Evolutionary conservation across 2,797 vertebrate genomes (phyloP).

Genomic region (Salarias fasciatus): DNA sequence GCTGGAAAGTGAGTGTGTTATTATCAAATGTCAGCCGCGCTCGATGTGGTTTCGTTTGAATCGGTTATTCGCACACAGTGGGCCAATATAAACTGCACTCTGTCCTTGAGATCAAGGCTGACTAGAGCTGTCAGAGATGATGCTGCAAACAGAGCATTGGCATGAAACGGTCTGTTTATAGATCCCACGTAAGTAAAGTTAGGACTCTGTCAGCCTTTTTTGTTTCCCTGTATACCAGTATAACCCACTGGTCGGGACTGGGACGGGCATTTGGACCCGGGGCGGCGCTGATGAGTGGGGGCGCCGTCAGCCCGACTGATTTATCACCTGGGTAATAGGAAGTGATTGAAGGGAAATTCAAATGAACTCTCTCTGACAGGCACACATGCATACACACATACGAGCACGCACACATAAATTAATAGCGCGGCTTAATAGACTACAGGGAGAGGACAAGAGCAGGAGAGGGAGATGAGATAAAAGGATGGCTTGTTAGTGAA

Average conservation of each 20-base stretch:
- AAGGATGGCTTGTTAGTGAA: constrained; percentile 59
- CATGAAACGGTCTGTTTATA: too few species aligned
- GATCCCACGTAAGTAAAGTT: too few species aligned
- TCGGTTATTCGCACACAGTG: too few species aligned
- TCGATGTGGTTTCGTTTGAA: too few species aligned
- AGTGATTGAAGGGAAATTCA: constrained; percentile 98
- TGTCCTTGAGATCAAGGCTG: too few species aligned
- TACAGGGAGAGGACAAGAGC: constrained; percentile 53
- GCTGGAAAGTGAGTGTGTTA: too few species aligned
- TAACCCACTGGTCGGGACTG: constrained; percentile 5
- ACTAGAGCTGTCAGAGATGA: too few species aligned
- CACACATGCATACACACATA: constrained; percentile 71
- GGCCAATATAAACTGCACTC: too few species aligned
- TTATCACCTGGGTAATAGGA: constrained; percentile 98
- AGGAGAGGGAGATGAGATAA: constrained; percentile 62
- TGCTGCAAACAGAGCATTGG: too few species aligned
- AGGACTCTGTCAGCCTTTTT: too few species aligned
- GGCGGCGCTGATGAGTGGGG: constrained; percentile 46
- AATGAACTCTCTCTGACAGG: constrained; percentile 98
- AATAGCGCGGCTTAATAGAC: constrained; percentile 73
- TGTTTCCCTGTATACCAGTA: constrained; percentile 17
- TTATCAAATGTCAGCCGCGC: too few species aligned
- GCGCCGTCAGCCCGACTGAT: constrained; percentile 85
- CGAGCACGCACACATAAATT: constrained; percentile 71
- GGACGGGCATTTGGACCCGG: constrained; percentile 85